Conservation (phyloP, 2,797 vertebrate species). For the Ctenochaetus hawaiiensis region DNA sequence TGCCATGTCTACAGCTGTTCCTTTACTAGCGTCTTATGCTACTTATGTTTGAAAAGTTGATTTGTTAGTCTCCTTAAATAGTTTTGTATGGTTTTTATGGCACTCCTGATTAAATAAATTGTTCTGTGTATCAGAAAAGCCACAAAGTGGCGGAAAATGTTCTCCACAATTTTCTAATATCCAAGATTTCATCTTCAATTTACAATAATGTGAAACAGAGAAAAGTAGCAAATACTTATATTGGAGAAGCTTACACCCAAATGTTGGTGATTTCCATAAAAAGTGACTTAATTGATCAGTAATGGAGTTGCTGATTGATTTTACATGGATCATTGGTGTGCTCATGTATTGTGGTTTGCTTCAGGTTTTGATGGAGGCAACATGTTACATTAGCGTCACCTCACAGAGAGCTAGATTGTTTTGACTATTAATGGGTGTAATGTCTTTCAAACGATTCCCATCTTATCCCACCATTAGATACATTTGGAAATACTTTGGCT, state of each 20-base stretch:
- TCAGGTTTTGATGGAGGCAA: background rate
- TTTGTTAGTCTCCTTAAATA: background rate
- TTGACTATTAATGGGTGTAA: background rate
- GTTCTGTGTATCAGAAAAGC: background rate
- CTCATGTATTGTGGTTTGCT: background rate
- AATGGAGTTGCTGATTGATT: no score
- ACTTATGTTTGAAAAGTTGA: slow-evolving; percentile 4
- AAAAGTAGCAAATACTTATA: background rate
- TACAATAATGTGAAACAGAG: background rate
- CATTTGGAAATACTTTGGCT: slow-evolving; percentile 1
- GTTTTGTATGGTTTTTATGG: background rate
- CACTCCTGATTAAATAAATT: background rate
- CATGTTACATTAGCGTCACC: background rate
- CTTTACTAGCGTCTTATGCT: no score
- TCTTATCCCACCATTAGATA: background rate
- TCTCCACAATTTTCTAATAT: background rate
- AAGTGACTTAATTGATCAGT: background rate
- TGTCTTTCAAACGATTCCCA: background rate
- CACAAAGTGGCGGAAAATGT: background rate
- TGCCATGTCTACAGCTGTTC: no score
- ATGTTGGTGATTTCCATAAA: background rate
- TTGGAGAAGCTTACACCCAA: background rate
- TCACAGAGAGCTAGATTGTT: background rate
- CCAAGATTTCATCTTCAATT: background rate
- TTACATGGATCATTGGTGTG: background rate